A percentile compares a stretch with the other conserved stretches of the same genome.
Conservation (phyloP, 2,888 invertebrate species). For the Apoderus coryli region DNA sequence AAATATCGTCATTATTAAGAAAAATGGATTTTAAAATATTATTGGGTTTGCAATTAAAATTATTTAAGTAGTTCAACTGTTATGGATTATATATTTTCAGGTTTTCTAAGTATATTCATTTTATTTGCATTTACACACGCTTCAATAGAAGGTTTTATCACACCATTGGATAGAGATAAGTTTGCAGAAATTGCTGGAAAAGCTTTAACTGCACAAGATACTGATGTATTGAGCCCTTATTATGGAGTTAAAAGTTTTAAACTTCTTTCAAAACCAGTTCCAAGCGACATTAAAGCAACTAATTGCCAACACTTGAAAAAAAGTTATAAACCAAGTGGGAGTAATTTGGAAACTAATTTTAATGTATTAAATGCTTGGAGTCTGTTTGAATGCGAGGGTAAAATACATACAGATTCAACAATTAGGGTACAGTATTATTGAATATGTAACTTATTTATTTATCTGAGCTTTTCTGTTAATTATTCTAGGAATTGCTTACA, state of each 20-base stretch:
- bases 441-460: background rate
- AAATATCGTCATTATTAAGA: no score
- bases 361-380: constrained; percentile 25
- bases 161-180: constrained; percentile 24
- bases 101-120: constrained; percentile 18
- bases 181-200: constrained; percentile 24
- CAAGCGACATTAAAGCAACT: constrained; percentile 35
- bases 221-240: constrained; percentile 52
- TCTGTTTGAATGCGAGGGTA: constrained; percentile 24
- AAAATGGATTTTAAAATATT: no score
- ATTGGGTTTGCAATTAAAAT: no score
- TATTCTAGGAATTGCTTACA: constrained; percentile 15
- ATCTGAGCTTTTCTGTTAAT: background rate
- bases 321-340: constrained; percentile 22
- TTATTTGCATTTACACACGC: no score
- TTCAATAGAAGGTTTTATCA: constrained; percentile 30
- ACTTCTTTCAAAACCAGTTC: constrained; percentile 46
- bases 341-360: constrained; percentile 22
- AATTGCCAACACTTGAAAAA: constrained; percentile 31
- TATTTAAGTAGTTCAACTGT: no score
- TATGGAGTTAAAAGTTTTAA: constrained; percentile 61
- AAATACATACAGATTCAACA: constrained; percentile 23
- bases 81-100: no score
- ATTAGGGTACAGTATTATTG: constrained; percentile 41
- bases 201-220: constrained; percentile 22